Evolutionary conservation across 2,113 vertebrate species (phyloP), one percentile per base, ranked within the genome.

Genomic region (Tragelaphus scriptus): DNA sequence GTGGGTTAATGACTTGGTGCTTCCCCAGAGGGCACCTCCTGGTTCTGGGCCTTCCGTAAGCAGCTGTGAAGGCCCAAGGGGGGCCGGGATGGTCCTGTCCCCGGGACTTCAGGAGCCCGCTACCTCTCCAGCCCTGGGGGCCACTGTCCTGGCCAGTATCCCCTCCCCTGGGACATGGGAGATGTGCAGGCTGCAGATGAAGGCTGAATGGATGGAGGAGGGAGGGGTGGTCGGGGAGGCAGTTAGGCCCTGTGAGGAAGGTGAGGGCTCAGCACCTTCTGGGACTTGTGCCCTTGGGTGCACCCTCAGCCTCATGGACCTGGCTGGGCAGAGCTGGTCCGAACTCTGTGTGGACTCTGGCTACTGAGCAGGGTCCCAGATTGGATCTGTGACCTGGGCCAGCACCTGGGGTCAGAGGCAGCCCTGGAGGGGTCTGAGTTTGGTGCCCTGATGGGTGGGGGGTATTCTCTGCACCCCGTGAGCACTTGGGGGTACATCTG

Each of bases 261-360:
- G 51, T 6, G 11, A 17, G 2, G 7, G 9, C 19, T 71, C 14
- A 32, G 40, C 1, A 14, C 32, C 15, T 15, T 68, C 44, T 1
- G 2, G 14, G 30, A 9, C 47, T 44, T 19, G 8, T 5, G 1
- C 17, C 26, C 40, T 12, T 1, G 55, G 1, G 15, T 0, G 0
- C 23, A n/a, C 3, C 13, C 3, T 84, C 2, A 12, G 56, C n/a
- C 85, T 59, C 36, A 1, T 2, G 65, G 23, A 6, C 21, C 44
- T 2, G 0, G 8, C 53, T n/a, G 82, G 36, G 91, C 44, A 59
- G 51, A 26, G 1, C 30, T 23, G 2, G 90, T 55, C 17, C 10
- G 10, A 56, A 28, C 79, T 85, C 47, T 12, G 21, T 6, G 25
- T 19, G 77, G n/a, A 26, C 94, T 32, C 63, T 53, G 80, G 47